Evolutionary conservation across 2,888 invertebrate species (phyloP).

Genomic region (Graphium colonna): DNA sequence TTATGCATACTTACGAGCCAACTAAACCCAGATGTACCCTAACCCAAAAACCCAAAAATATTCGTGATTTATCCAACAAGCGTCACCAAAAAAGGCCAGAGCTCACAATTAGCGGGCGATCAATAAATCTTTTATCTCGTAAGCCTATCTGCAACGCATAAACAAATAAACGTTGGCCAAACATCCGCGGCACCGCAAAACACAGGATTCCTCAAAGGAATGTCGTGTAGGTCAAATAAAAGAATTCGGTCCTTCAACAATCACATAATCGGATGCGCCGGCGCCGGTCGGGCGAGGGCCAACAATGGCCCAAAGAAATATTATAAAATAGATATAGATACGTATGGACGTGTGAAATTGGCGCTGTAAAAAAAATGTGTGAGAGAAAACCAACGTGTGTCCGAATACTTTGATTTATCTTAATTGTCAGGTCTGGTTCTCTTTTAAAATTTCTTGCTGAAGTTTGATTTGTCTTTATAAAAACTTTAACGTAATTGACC

Average conservation of each 20-base stretch:
- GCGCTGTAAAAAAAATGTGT: slow-evolving; percentile 33
- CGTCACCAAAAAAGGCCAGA: slow-evolving; percentile 31
- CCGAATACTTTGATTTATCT: no score
- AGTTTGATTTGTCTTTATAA: no score
- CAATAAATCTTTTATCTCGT: slow-evolving; percentile 31
- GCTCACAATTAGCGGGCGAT: slow-evolving; percentile 32
- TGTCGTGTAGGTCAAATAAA: slow-evolving; percentile 72
- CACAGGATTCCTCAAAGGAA: slow-evolving; percentile 52
- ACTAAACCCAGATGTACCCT: not conserved
- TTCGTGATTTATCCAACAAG: slow-evolving; percentile 1
- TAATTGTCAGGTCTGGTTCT: no score
- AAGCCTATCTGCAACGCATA: slow-evolving; percentile 38
- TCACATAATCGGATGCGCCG: slow-evolving; percentile 71
- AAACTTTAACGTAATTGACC: no score
- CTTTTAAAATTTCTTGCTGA: no score
- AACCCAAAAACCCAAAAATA: slow-evolving; percentile 1
- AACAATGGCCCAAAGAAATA: slow-evolving; percentile 49
- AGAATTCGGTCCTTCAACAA: slow-evolving; percentile 68
- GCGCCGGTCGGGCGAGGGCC: slow-evolving; percentile 67
- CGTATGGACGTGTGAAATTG: slow-evolving; percentile 67
- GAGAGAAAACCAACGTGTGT: not conserved
- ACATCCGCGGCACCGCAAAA: slow-evolving; percentile 57
- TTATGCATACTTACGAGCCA: not conserved
- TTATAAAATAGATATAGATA: slow-evolving; percentile 49
- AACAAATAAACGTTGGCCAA: slow-evolving; percentile 44